phyloP scores from a whole-genome alignment of 2,888 invertebrate genomes.

The Dioctria rufipes region DNA sequence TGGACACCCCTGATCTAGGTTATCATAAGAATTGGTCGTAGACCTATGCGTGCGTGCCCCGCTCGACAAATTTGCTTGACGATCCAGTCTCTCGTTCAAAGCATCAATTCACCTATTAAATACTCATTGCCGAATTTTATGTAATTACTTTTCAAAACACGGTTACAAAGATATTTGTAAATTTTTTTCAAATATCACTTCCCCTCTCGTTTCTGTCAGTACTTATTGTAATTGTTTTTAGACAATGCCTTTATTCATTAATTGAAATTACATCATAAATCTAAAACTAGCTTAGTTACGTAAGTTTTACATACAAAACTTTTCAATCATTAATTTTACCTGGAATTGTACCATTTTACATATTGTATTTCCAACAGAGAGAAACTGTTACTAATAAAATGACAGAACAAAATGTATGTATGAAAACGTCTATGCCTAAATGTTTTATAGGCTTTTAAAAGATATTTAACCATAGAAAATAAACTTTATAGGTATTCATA shows the following conservation, averaged over 20 bases:
- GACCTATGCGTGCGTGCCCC: not conserved
- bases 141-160: not conserved
- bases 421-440: constrained; percentile 19
- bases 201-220: not conserved
- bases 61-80: not conserved
- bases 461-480: constrained; percentile 8
- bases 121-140: not conserved
- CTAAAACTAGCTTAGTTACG: constrained; percentile 33
- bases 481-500: constrained; percentile 18
- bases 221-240: not conserved
- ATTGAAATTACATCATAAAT: constrained; percentile 29
- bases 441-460: constrained; percentile 26
- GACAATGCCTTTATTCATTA: constrained; percentile 29
- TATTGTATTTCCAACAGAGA: constrained; percentile 1
- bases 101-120: not conserved
- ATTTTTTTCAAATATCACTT: not conserved
- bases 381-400: constrained; percentile 29
- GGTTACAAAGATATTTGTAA: not conserved
- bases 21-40: too few relatives aligned
- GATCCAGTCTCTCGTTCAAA: not conserved
- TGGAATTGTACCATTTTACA: constrained; percentile 39
- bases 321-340: not conserved
- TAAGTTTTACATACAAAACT: constrained; percentile 44
- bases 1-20: too few relatives aligned
- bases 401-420: constrained; percentile 4